Base-by-base conservation (phyloP, 2,888 invertebrate species). In the Agrilus biguttatus region DNA sequence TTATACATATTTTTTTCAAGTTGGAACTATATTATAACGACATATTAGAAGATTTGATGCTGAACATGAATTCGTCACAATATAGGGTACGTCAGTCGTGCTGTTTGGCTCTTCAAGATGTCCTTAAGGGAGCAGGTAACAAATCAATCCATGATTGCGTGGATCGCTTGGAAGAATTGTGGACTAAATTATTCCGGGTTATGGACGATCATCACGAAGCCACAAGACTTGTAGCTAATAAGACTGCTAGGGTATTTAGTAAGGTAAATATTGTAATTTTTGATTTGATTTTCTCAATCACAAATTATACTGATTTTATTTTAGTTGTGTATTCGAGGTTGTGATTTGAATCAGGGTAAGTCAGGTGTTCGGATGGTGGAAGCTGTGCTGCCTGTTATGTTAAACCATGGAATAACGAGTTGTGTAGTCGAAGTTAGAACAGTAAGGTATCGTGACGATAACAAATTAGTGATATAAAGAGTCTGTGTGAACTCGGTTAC, bases 121-220 rank as follows among this genome's bases (percentile, higher is more conserved):
- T 95, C 36, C 67, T 95, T 40, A 75, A 84, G 65, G 81, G 79
- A 23, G 59, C 62, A 1, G 60, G 60, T 1, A 65, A 65, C 51
- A 53, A 62, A 14, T 61, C 64, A 0, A 63, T 66, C 42, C 65
- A 67, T 42, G 64, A 65, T 56, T 63, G 59, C 8, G 52, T 63
- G 4, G 54, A 58, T 49, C 55, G 53, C 1, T 63, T 77, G 64
- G 69, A 74, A 0, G 77, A 78, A 47, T 69, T 89, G 37, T 92
- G 92, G 90, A 70, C 72, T 32, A 82, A 84, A 57, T 66, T 92
- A 47, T 88, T 93, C 62, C 71, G 91, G 14, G 92, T 93, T 0
- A 85, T 91, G 82, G 95, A 95, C 61, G 95, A 95, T 63, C 86
- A 91, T 52, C 93, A 95, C 62, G 92, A 89, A 60, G 85, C 82